Percentiles rank a stretch among this genome's conserved stretches.
phyloP scores from a whole-genome alignment of 92 coral and sea anemone species.

The Phenganax stokvisi region DNA sequence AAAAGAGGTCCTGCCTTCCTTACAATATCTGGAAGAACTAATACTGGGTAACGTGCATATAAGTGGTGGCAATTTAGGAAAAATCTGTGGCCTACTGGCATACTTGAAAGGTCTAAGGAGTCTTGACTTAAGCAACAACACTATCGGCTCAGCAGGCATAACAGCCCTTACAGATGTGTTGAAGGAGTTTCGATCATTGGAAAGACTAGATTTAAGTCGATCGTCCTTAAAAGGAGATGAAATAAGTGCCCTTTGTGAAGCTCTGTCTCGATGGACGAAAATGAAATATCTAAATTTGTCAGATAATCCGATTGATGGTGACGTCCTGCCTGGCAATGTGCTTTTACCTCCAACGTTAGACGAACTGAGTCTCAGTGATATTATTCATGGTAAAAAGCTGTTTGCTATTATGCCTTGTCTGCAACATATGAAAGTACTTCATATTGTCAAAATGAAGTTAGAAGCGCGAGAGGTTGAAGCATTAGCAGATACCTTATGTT shows the following conservation, averaged over 20 bases:
- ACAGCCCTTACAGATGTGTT: neutral
- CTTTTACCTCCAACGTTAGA: slow-evolving; percentile 15
- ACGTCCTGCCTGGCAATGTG: neutral
- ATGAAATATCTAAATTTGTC: slow-evolving; percentile 8
- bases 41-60: neutral
- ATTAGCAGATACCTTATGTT: neutral
- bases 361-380: slow-evolving; percentile 2
- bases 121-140: slow-evolving; percentile 10
- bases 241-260: neutral
- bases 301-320: neutral
- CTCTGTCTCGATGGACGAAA: neutral
- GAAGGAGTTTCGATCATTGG: neutral
- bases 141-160: neutral
- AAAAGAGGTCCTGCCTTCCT: neutral
- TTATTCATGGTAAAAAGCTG: slow-evolving; percentile 9
- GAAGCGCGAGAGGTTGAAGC: neutral
- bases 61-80: neutral
- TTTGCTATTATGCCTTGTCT: neutral
- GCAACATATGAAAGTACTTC: slow-evolving; percentile 3
- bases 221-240: neutral
- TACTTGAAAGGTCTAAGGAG: neutral
- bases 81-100: neutral
- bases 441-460: neutral
- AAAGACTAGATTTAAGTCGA: neutral
- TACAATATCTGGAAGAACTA: neutral